Base-by-base conservation (phyloP, 2,797 vertebrate genomes). In the Melanotaenia parkinsoni region DNA sequence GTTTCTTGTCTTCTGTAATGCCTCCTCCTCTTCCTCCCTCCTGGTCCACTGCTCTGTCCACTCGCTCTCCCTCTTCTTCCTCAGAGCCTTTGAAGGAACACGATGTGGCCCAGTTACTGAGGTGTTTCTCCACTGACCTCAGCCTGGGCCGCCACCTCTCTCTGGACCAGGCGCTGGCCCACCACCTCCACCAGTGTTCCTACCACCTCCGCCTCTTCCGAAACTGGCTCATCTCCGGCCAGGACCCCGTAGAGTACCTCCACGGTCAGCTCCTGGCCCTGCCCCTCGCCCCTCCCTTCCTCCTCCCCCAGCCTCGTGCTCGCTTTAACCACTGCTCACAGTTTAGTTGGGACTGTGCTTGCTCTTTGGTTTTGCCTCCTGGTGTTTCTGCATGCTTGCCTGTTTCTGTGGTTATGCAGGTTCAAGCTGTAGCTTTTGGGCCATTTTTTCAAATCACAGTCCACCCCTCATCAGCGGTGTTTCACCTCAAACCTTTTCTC, bases 131-230 rank as follows among this genome's bases (percentile, higher is more conserved):
- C 93, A 95, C 92, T 84, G 97, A 97, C 91, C 96, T 90, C 94
- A 94, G 95, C 89, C 86, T 94, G 80, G 93, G 94, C 94, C 90
- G 91, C 92, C 95, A 94, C 85, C 91, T 97, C 91, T 95, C 92
- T 92, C 93, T 98, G 96, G 97, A 99, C 92, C 93, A 95, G 86
- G 93, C 96, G 76, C 95, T 98, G 95, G 96, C 96, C 92, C 97
- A 98, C 91, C 97, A 99, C 94, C 97, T 99, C 88, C 96, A 97
- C 93, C 98, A 97, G 91, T 99, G 97, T 95, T 97, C 95, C 95
- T 99, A 98, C 96, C 98, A 99, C 95, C 97, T 98, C 82, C 96
- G 97, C 83, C 97, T 99, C 95, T 97, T 98, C 97, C 95, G 96
- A 95, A 98, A 97, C 96, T 98, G 97, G 96, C 96, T 98, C 93